Conservation (phyloP, 2,797 vertebrate genomes). For the Valencia hispanica region DNA sequence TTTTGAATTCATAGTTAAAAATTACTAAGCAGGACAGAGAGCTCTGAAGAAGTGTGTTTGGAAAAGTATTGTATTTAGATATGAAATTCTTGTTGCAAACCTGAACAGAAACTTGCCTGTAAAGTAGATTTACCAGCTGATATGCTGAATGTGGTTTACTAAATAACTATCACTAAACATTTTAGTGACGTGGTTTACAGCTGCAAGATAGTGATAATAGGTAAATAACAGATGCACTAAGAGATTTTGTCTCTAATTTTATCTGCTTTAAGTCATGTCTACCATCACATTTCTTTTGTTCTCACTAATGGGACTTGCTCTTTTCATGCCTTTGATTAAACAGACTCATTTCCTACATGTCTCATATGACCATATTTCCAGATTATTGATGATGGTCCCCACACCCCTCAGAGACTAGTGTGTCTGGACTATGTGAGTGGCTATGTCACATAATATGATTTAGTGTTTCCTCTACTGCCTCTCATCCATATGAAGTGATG, state of each 20-base stretch:
- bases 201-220: constrained; percentile 23
- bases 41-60: neutral
- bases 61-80: neutral
- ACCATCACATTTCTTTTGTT: constrained; percentile 53
- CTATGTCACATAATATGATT: constrained; percentile 32
- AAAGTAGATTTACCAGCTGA: constrained; percentile 2
- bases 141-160: constrained; percentile 24
- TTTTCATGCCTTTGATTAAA: constrained; percentile 67
- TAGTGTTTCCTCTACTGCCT: constrained; percentile 36
- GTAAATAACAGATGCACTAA: constrained; percentile 27
- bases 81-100: neutral
- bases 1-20: constrained; percentile 37
- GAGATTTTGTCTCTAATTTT: constrained; percentile 41
- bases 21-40: neutral
- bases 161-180: constrained; percentile 31
- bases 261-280: constrained; percentile 43
- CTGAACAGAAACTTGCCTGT: constrained; percentile 2
- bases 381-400: constrained; percentile 65
- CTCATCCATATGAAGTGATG: constrained; percentile 35
- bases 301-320: constrained; percentile 58
- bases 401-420: constrained; percentile 43
- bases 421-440: constrained; percentile 49
- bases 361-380: constrained; percentile 62
- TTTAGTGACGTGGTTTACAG: constrained; percentile 7
- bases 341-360: constrained; percentile 69